These are phyloP conservation scores for Macquaria australasica DNA, from an alignment of 2,113 vertebrate genomes.

Conservation along the genomic window DNA sequence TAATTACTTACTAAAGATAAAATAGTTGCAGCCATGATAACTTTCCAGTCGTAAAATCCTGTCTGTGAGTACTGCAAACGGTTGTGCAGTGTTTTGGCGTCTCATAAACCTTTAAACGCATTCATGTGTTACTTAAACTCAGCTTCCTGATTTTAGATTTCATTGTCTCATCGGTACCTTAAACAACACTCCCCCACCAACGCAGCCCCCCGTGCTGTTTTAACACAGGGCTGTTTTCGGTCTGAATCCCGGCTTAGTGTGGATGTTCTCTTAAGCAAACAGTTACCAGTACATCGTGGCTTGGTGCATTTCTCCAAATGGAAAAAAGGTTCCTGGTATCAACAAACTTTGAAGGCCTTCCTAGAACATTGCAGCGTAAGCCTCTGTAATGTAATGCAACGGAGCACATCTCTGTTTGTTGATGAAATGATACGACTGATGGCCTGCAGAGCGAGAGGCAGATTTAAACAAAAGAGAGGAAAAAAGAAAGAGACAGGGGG, in stretches of 20 bases:
- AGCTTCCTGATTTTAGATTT: not conserved
- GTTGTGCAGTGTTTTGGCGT: not conserved
- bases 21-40: not conserved
- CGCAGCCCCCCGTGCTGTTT: not conserved
- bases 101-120: not conserved
- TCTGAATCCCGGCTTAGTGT: not conserved
- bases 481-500: not conserved
- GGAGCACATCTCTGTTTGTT: slow-evolving; percentile 1
- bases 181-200: not conserved
- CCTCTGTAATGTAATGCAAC: not conserved
- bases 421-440: slow-evolving; percentile 26
- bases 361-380: not conserved
- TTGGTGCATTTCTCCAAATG: not conserved
- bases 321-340: not conserved
- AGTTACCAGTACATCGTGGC: not conserved
- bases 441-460: slow-evolving; percentile 1
- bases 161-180: not conserved
- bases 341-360: not conserved
- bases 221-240: not conserved
- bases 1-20: not conserved
- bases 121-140: not conserved
- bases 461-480: slow-evolving; percentile 37
- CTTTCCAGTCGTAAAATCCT: not conserved
- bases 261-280: not conserved
- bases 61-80: not conserved